Evolutionary conservation across 2,113 vertebrate species (phyloP).

Genomic region (Microtus oregoni): DNA sequence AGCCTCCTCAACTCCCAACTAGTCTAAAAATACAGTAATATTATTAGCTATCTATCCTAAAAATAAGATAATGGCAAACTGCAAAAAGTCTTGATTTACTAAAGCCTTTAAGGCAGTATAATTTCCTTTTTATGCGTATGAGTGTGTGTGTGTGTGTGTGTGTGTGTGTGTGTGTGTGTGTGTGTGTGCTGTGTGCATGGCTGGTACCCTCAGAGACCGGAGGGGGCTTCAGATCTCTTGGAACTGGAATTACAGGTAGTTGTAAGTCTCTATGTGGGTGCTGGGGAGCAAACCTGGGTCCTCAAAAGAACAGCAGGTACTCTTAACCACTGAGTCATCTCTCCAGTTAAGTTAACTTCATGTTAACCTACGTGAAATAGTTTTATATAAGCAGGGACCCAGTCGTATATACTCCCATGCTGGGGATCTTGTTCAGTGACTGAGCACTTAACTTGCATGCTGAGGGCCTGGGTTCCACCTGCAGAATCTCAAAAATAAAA

Average conservation of each 20-base stretch:
- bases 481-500: neutral
- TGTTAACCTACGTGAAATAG: neutral
- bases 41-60: neutral
- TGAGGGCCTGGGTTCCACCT: neutral
- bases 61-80: neutral
- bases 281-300: neutral
- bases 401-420: neutral
- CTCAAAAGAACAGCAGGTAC: neutral
- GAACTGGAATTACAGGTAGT: neutral
- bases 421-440: neutral
- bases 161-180: no score
- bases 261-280: neutral
- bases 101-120: neutral
- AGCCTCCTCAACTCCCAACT: neutral
- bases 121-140: neutral
- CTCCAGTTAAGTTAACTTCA: neutral
- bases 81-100: neutral
- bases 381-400: neutral
- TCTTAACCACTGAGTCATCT: neutral
- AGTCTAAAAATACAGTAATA: conserved; percentile 18
- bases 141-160: neutral
- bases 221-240: neutral
- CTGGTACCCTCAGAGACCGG: neutral
- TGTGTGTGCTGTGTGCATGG: no score
- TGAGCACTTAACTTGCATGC: neutral